These are phyloP conservation scores for Tipula vernalis DNA, from an alignment of 2,888 invertebrate genomes.

Conservation along the genomic window DNA sequence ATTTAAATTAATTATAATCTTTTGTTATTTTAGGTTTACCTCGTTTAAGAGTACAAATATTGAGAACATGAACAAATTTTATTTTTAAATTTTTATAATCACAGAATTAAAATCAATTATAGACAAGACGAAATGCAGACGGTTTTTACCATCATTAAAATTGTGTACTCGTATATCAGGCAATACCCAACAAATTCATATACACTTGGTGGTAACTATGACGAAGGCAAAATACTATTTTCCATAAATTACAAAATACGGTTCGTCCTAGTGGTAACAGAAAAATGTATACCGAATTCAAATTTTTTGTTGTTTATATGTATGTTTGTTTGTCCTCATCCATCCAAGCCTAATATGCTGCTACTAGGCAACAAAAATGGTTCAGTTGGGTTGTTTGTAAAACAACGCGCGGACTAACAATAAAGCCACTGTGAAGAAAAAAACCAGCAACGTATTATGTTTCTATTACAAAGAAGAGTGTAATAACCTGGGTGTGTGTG, in stretches of 20 bases:
- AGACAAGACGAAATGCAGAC: background rate
- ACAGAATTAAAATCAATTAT: conserved; percentile 12
- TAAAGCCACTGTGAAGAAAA: background rate
- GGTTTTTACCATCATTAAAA: conserved; percentile 5
- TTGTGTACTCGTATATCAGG: background rate
- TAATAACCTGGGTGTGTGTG: background rate
- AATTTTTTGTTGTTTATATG: background rate
- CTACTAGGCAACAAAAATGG: background rate
- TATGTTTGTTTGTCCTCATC: background rate
- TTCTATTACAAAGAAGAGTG: background rate
- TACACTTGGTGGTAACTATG: background rate
- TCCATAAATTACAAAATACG: background rate
- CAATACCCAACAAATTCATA: background rate
- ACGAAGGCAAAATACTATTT: background rate
- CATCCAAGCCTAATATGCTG: background rate
- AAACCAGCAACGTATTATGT: background rate
- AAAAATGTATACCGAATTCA: background rate
- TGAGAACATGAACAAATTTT: conserved; percentile 20
- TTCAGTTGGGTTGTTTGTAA: background rate
- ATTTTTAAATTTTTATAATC: conserved; percentile 13
- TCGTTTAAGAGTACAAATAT: conserved; percentile 22
- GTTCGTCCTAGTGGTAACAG: background rate
- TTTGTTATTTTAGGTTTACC: conserved; percentile 17
- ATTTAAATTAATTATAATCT: background rate
- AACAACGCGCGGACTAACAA: background rate